Base-by-base conservation (phyloP, 2,797 vertebrate genomes). In the Xenentodon cancila region DNA sequence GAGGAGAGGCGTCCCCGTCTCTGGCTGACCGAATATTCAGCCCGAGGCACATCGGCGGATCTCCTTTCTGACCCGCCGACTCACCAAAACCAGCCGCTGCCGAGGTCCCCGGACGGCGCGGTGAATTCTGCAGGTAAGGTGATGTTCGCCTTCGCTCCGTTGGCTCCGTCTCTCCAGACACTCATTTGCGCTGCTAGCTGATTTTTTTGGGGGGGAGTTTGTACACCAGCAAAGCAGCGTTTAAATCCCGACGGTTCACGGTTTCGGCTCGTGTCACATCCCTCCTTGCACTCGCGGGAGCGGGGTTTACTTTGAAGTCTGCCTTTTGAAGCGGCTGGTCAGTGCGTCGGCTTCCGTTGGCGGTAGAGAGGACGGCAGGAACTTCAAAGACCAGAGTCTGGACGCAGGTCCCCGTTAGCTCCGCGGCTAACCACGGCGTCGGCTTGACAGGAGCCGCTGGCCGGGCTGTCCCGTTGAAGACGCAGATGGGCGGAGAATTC, bases 361-460 rank as follows among this genome's bases (percentile, higher is more conserved):
- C 15, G 18, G 68, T 64, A 30, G 51, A 59, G 45, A 7, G 30
- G 30, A 30, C 44, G 19, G 54, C 50, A 56, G 69, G 65, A 90
- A 89, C 88, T 91, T 90, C 79, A 77, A 66, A 87, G 73, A 75
- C 69, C 63, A 57, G 63, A 59, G 68, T 80, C 64, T 68, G 79
- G 70, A 72, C 77, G 71, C 54, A 73, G 46, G 45, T 63, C 81
- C 58, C 57, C 20, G 72, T 89, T 90, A 91, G 91, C 91, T 86
- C 68, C 55, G 2, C 88, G 85, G 89, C 88, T 90, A 90, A 90
- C 84, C n/a, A n/a, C n/a, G n/a, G n/a, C n/a, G 64, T 75, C 57
- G 70, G 44, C 72, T 49, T 76, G 82, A 85, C 4, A 9, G 17
- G 8, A 84, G 68, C 68, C 54, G 66, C 64, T 37, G 12, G 47